Percentiles rank a stretch among this genome's conserved stretches.
These are phyloP conservation scores for Motacilla alba DNA, from an alignment of 2,113 vertebrate genomes.

Conservation along the genomic window DNA sequence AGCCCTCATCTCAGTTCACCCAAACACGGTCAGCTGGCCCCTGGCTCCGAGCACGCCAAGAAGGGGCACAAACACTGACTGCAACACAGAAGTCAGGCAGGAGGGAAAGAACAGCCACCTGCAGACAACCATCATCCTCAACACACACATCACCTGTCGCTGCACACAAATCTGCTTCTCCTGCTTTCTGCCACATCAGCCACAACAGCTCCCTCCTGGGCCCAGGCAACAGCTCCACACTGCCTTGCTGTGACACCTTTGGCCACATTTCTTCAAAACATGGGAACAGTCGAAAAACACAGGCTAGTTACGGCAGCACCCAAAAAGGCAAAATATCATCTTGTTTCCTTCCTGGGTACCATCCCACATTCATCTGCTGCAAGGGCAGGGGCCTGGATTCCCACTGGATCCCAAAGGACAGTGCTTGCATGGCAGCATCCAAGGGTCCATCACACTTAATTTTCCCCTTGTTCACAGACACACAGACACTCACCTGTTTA, in stretches of 20 bases:
- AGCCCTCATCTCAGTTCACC: not conserved
- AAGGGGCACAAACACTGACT: not conserved
- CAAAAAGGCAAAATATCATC: not conserved
- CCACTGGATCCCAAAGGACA: not conserved
- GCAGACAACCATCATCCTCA: no score
- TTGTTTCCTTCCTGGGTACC: fast-evolving
- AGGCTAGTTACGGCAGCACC: fast-evolving
- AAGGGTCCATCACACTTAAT: no score
- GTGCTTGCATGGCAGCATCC: no score
- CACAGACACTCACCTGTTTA: constrained; percentile 59
- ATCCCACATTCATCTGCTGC: not conserved
- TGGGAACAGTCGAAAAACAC: not conserved
- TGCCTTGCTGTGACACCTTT: fast-evolving
- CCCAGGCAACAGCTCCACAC: fast-evolving
- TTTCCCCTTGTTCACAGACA: not conserved
- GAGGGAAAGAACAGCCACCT: not conserved
- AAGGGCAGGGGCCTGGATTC: fast-evolving
- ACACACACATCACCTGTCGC: fast-evolving
- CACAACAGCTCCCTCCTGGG: not conserved
- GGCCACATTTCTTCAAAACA: not conserved
- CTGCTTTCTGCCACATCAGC: fast-evolving
- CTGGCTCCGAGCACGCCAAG: fast-evolving
- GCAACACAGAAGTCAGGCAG: not conserved
- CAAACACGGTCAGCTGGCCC: not conserved
- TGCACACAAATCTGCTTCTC: not conserved